Evolutionary conservation across 2,888 invertebrate genomes (phyloP).

Genomic region (Isotomurus palustris): DNA sequence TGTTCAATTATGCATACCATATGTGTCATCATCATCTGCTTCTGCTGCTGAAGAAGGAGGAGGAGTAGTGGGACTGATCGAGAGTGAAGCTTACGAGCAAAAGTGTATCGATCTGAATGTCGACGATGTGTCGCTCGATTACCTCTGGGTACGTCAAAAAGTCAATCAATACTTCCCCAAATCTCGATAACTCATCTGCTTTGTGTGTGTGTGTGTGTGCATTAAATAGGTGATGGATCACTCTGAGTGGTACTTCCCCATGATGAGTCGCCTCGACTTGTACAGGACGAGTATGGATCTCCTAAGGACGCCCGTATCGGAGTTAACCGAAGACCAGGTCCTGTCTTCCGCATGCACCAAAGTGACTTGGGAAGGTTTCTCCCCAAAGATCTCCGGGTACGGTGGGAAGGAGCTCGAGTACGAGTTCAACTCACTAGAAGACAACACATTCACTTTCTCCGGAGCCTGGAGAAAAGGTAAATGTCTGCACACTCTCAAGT

Average conservation of each 20-base stretch:
- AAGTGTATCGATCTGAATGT: too few species aligned
- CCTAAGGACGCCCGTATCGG: slow-evolving; percentile 1
- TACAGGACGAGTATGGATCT: slow-evolving; percentile 11
- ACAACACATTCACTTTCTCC: slow-evolving; percentile 4
- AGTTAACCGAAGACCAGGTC: slow-evolving; percentile 1
- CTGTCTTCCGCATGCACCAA: slow-evolving; percentile 1
- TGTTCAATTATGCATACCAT: too few species aligned
- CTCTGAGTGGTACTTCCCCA: slow-evolving; percentile 13
- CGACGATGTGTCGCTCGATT: too few species aligned
- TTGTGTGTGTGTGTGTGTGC: too few species aligned
- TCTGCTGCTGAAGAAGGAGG: too few species aligned
- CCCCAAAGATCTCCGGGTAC: slow-evolving; percentile 7
- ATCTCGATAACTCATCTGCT: too few species aligned
- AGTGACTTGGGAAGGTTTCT: background rate
- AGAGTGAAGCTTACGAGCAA: too few species aligned
- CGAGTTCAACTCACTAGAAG: slow-evolving; percentile 4
- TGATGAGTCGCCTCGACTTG: slow-evolving; percentile 11
- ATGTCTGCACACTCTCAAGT: background rate
- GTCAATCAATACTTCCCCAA: too few species aligned
- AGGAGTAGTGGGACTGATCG: too few species aligned
- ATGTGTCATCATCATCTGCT: too few species aligned
- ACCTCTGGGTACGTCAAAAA: too few species aligned
- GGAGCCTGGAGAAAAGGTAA: slow-evolving; percentile 4
- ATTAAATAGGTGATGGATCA: too few species aligned
- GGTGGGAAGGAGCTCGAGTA: background rate